These are phyloP conservation scores for Euthynnus affinis DNA, from an alignment of 2,797 vertebrate species.

Conservation along the genomic window DNA sequence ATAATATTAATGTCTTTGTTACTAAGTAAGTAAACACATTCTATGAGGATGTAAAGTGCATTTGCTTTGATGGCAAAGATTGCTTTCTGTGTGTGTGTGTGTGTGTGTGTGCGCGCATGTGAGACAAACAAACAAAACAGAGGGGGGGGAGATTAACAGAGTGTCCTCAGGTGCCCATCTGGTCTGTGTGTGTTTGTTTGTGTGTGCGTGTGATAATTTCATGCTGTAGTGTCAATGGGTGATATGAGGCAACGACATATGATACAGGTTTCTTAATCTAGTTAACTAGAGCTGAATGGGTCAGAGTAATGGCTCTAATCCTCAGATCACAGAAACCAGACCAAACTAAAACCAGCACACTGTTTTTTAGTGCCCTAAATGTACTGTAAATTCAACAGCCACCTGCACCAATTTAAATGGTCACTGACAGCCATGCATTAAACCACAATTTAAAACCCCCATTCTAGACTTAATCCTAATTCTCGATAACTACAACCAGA, in stretches of 20 bases:
- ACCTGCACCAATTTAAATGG: constrained; percentile 55
- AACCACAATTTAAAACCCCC: constrained; percentile 44
- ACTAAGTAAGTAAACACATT: background rate
- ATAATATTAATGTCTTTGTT: background rate
- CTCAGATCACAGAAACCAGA: constrained; percentile 57
- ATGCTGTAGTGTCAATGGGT: constrained; percentile 34
- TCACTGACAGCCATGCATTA: constrained; percentile 49
- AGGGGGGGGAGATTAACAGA: constrained; percentile 27
- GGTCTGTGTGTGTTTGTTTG: constrained; percentile 19
- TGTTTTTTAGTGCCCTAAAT: constrained; percentile 44
- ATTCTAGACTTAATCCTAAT: constrained; percentile 57
- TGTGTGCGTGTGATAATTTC: constrained; percentile 19
- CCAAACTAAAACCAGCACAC: constrained; percentile 33
- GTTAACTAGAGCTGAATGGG: constrained; percentile 66
- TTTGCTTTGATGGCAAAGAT: constrained; percentile 7
- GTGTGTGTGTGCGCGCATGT: constrained; percentile 1
- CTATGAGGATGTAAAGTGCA: background rate
- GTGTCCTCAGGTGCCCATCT: constrained; percentile 59
- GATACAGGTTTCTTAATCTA: constrained; percentile 61
- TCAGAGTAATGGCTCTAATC: constrained; percentile 57
- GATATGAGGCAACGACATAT: constrained; percentile 38
- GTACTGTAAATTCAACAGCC: constrained; percentile 56
- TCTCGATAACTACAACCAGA: constrained; percentile 47
- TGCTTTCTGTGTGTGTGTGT: background rate
- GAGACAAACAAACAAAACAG: constrained; percentile 34